These are phyloP conservation scores for Eptatretus atami DNA, from an alignment of 2,797 vertebrate genomes.

Conservation along the genomic window DNA sequence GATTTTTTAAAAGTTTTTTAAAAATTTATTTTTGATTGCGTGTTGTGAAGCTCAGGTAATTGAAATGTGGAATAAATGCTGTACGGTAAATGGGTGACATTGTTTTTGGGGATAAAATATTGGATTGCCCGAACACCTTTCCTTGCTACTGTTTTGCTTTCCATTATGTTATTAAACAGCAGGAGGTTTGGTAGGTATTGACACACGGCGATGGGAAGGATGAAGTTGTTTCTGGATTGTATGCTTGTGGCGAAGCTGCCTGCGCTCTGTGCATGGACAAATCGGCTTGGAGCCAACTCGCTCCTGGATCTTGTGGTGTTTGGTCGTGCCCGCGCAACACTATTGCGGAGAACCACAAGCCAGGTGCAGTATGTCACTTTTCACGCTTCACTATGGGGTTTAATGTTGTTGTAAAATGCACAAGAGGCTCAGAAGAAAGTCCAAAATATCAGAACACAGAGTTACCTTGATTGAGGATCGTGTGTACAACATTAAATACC, in stretches of 20 bases:
- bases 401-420: too few species aligned
- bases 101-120: neutral
- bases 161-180: too few species aligned
- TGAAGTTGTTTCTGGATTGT: slow-evolving; percentile 49
- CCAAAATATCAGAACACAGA: too few species aligned
- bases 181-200: slow-evolving; percentile 19
- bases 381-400: too few species aligned
- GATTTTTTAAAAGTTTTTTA: too few species aligned
- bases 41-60: too few species aligned
- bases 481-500: too few species aligned
- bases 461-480: too few species aligned
- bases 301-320: slow-evolving; percentile 83
- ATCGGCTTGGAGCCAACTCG: slow-evolving; percentile 74
- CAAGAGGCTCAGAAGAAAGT: too few species aligned
- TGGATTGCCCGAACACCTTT: too few species aligned
- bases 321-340: slow-evolving; percentile 74
- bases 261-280: slow-evolving; percentile 69
- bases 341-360: slow-evolving; percentile 42
- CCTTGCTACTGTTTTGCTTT: neutral
- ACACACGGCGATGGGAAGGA: slow-evolving; percentile 30
- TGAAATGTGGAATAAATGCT: neutral
- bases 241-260: slow-evolving; percentile 65
- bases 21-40: too few species aligned
- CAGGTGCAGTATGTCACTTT: slow-evolving; percentile 18
- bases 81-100: neutral